Evolutionary conservation across 2,797 vertebrate species (phyloP), one percentile per base, ranked within the genome.

Genomic region (Taenioides sp.): DNA sequence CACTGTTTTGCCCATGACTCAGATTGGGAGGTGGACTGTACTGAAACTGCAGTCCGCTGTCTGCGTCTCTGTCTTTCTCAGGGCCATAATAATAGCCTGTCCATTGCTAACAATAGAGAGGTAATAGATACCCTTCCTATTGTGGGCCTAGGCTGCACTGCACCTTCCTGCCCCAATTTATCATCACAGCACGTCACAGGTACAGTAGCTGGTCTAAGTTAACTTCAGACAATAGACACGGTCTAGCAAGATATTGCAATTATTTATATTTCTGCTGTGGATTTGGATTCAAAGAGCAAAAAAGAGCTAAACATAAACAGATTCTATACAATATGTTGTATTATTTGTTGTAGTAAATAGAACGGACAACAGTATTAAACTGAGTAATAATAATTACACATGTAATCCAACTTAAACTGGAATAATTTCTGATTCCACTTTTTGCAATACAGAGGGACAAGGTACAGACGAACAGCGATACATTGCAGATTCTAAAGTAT

Each of bases 121-220:
- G 90, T 91, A 93, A 92, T 90, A 77, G 90, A 94, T 90, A 92
- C 80, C 81, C 82, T 57, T 73, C 69, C 85, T 89, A 84, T 88
- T 90, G 87, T 86, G 80, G 81, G 83, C 69, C 78, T 60, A 25
- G 75, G 80, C 77, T 76, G 75, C 80, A 86, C 82, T 74, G 72
- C 80, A 83, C 80, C 82, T 88, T 90, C 84, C 86, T 88, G 87
- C 82, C 67, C 81, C 77, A 80, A 69, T 86, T 85, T 71, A 86
- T 80, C 65, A 47, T 79, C 58, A 67, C 70, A 52, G 80, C 80
- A 79, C 69, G 75, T 86, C 73, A 84, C 73, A 69, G 64, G 82
- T 79, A 77, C 73, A 70, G 83, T 78, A 76, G 74, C 79, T 72
- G 27, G 40, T 72, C 80, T 76, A 80, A 86, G 82, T 80, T 85